Evolutionary conservation across 2,888 invertebrate species (phyloP).

Genomic region (Exocentrus adspersus): DNA sequence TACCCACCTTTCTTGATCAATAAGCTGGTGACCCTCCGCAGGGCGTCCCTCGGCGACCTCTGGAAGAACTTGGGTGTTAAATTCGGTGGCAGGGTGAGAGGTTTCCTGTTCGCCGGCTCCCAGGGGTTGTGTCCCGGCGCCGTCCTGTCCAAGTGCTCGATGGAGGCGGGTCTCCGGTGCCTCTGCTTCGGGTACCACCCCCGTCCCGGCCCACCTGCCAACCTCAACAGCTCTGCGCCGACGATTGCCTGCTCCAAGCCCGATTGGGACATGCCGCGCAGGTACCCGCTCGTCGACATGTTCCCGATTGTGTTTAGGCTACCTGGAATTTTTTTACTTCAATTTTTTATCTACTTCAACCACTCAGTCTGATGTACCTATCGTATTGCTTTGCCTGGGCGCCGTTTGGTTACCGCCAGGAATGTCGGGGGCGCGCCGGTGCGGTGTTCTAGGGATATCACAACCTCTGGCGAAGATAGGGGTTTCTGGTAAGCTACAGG

Average conservation of each 20-base stretch:
- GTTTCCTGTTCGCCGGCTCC: conserved; percentile 74
- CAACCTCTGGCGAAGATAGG: conserved; percentile 83
- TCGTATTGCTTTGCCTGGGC: conserved; percentile 71
- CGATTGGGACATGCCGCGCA: conserved; percentile 52
- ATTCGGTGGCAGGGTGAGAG: conserved; percentile 88
- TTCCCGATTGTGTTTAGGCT: conserved; percentile 46
- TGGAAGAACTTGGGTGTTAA: conserved; percentile 91
- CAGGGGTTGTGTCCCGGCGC: conserved; percentile 66
- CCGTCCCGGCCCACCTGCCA: conserved; percentile 83
- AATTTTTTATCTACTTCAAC: too few relatives aligned
- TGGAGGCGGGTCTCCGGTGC: conserved; percentile 79
- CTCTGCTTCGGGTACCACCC: conserved; percentile 86
- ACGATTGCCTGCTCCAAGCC: conserved; percentile 67
- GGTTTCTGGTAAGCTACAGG: conserved; percentile 88
- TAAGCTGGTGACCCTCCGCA: conserved; percentile 88
- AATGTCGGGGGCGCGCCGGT: conserved; percentile 72
- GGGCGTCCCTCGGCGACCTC: conserved; percentile 86
- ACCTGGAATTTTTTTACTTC: conserved; percentile 27
- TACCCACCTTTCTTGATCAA: conserved; percentile 72
- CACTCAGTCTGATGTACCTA: too few relatives aligned
- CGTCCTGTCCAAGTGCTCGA: conserved; percentile 85
- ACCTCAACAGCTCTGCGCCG: conserved; percentile 82
- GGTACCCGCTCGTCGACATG: conserved; percentile 55
- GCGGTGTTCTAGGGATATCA: conserved; percentile 86
- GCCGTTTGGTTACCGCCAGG: conserved; percentile 67